Conservation (phyloP, 2,113 vertebrate genomes). For the Myxocyprinus asiaticus region DNA sequence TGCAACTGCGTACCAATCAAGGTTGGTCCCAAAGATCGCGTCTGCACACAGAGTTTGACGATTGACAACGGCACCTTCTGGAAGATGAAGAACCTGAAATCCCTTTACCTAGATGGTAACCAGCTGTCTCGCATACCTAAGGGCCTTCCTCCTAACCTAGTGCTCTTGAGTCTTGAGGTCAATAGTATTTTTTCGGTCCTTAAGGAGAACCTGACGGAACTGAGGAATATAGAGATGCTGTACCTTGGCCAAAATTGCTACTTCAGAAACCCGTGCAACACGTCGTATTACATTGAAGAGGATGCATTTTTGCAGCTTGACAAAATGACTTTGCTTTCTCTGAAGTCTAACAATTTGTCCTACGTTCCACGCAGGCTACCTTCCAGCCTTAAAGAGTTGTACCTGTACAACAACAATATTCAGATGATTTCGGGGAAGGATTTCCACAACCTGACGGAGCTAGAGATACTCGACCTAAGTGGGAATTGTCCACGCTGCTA, state of each 20-base stretch:
- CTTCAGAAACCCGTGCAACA: constrained; percentile 89
- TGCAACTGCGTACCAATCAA: constrained; percentile 90
- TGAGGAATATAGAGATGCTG: constrained; percentile 79
- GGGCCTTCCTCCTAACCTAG: constrained; percentile 79
- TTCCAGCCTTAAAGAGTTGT: constrained; percentile 80
- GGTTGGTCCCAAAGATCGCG: constrained; percentile 81
- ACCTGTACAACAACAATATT: constrained; percentile 91
- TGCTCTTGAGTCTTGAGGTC: constrained; percentile 88
- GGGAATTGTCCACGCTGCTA: constrained; percentile 95
- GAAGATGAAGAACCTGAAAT: constrained; percentile 73
- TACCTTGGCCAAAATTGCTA: constrained; percentile 95
- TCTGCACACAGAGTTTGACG: constrained; percentile 70
- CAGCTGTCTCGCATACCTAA: constrained; percentile 82
- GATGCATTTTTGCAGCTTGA: constrained; percentile 79
- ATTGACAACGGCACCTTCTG: constrained; percentile 79
- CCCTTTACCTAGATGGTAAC: constrained; percentile 91
- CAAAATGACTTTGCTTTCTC: constrained; percentile 82
- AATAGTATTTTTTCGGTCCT: constrained; percentile 82
- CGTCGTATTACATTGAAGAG: constrained; percentile 79
- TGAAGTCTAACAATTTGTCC: constrained; percentile 91
- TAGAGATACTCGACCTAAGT: constrained; percentile 90
- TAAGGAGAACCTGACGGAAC: constrained; percentile 78
- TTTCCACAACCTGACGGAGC: constrained; percentile 77
- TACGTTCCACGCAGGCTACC: constrained; percentile 80
- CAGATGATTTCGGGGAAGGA: constrained; percentile 73